These are phyloP conservation scores for Olivierus martensii DNA, from an alignment of 1,140 invertebrate species.

Conservation along the genomic window DNA sequence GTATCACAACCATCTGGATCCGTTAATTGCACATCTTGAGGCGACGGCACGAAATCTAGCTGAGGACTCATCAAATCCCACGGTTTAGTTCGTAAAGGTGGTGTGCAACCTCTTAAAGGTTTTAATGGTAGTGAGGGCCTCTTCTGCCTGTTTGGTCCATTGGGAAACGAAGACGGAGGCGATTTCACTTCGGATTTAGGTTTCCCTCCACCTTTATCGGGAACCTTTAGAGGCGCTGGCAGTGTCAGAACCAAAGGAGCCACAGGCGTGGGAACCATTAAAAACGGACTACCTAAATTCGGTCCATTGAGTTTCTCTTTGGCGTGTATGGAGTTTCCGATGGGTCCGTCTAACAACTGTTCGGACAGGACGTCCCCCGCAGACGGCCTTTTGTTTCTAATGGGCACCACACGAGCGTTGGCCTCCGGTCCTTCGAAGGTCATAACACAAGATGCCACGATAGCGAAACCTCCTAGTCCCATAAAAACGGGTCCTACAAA, in stretches of 20 bases:
- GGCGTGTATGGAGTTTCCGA: not conserved
- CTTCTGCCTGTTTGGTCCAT: not conserved
- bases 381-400: not conserved
- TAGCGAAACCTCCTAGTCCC: conserved; percentile 84
- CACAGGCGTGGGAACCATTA: conserved; percentile 1
- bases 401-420: not conserved
- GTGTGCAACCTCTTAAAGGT: not conserved
- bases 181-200: not conserved
- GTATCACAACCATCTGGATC: conserved; percentile 22
- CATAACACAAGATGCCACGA: conserved; percentile 85
- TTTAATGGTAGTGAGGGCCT: conserved; percentile 1
- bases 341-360: not conserved
- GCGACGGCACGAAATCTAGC: conserved; percentile 18
- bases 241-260: not conserved
- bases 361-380: conserved; percentile 1
- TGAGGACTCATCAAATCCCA: conserved; percentile 14
- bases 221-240: not conserved
- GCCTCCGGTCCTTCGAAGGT: conserved; percentile 54
- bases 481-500: conserved; percentile 85
- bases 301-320: not conserved
- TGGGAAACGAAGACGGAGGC: conserved; percentile 3
- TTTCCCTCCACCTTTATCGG: conserved; percentile 9
- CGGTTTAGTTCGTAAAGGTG: not conserved
- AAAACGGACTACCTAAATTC: conserved; percentile 7
- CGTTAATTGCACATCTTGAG: conserved; percentile 19